phyloP scores from a whole-genome alignment of 2,797 vertebrate genomes.

The Danio aesculapii region DNA sequence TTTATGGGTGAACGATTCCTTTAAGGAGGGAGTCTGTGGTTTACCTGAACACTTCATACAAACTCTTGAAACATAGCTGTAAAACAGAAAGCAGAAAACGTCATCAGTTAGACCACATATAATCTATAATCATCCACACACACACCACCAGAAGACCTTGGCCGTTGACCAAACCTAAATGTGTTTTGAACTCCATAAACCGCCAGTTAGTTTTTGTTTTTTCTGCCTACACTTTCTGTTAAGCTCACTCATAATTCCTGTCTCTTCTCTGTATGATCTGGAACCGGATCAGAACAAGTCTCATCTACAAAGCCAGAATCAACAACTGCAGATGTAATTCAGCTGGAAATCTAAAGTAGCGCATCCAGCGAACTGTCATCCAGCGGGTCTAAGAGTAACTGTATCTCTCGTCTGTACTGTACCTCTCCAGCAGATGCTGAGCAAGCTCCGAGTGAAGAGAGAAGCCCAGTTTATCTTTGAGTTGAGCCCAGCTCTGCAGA shows the following conservation, averaged over 20 bases:
- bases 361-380: constrained; percentile 19
- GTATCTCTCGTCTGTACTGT: constrained; percentile 16
- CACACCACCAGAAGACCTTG: background rate
- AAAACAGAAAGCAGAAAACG: constrained; percentile 19
- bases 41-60: constrained; percentile 61
- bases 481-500: constrained; percentile 79
- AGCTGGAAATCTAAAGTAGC: background rate
- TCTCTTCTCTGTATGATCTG: constrained; percentile 11
- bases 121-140: background rate
- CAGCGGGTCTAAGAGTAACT: constrained; percentile 16
- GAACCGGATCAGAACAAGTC: constrained; percentile 34
- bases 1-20: constrained; percentile 1
- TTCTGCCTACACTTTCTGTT: constrained; percentile 1
- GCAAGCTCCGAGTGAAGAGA: constrained; percentile 81
- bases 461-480: constrained; percentile 82
- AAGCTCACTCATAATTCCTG: constrained; percentile 25
- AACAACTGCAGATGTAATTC: constrained; percentile 40
- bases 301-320: constrained; percentile 31
- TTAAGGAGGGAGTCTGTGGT: background rate
- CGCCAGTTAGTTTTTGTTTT: constrained; percentile 21
- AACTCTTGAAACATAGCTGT: constrained; percentile 61
- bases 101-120: constrained; percentile 30
- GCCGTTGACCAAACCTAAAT: background rate
- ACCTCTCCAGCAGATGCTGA: constrained; percentile 82
- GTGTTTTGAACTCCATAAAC: constrained; percentile 4